Conservation (phyloP, 2,797 vertebrate genomes). For the Clarias fuscus region DNA sequence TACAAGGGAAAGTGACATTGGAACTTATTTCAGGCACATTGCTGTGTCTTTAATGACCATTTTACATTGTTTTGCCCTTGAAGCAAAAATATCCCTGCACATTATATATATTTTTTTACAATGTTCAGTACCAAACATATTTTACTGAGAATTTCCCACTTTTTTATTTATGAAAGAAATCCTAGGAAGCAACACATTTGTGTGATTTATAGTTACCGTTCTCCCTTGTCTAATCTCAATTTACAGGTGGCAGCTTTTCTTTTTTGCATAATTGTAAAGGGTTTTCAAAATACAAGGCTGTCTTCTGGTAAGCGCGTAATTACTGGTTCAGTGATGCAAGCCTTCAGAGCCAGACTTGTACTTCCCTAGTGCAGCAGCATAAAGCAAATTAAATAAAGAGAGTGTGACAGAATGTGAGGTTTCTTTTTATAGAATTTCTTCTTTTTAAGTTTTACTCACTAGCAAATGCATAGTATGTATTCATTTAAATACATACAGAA, state of each 20-base stretch:
- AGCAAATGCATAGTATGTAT: background rate
- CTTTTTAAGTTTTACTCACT: background rate
- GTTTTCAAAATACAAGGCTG: background rate
- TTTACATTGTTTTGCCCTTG: background rate
- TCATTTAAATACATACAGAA: background rate
- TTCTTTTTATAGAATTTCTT: background rate
- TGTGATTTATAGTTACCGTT: background rate
- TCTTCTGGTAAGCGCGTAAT: background rate
- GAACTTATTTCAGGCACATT: background rate
- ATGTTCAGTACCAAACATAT: background rate
- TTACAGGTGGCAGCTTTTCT: conserved; percentile 14
- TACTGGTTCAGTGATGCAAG: background rate
- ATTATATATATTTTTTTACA: background rate
- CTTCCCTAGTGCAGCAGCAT: background rate
- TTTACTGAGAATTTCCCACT: background rate
- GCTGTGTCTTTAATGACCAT: background rate
- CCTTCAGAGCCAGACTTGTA: background rate
- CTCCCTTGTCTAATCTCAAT: background rate
- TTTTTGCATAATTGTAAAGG: background rate
- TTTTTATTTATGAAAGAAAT: background rate
- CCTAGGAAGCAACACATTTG: conserved; percentile 4
- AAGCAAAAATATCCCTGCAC: background rate
- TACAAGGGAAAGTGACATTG: background rate
- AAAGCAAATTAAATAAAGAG: background rate
- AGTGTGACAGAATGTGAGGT: background rate